Evolutionary conservation across 2,888 invertebrate genomes (phyloP), one percentile per base, ranked within the genome.

Genomic region (Hypselothyrea guttata): DNA sequence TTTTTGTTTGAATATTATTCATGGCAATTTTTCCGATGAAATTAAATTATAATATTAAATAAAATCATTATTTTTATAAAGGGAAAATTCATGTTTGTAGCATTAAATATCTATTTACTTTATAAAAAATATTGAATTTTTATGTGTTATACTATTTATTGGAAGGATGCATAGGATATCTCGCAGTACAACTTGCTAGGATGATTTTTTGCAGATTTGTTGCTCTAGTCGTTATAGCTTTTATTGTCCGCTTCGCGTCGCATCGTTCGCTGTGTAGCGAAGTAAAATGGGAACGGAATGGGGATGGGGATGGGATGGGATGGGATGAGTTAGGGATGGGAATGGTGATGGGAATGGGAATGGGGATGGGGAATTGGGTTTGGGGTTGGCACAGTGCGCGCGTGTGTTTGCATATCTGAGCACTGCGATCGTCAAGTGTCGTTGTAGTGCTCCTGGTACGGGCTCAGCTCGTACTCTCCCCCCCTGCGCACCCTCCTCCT

Each of bases 401-500:
- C 67, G 67, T 79, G 75, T 76, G 81, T 74, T 75, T 82, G 78
- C 75, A 76, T 76, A 76, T 76, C 79, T 66, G 57, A 64, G 46
- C 61, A 44, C 44, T 54, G 64, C 81, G 72, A 83, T 76, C 81
- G 59, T 68, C 81, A 77, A 77, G 73, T 74, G 73, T 65, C 58
- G 44, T 61, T 40, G 42, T 47, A 13, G 56, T 59, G 37, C 47
- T 47, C 35, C 31, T 37, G 13, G 31, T 28, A 9, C 22, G 5
- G 22, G 9, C 12, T 18, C 31, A 1, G 22, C 33, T 49, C 7
- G 4, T 2, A 12, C 18, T 51, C 31, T 47, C 12, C 4, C 27
- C 1, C 4, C 27, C 3, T 8, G 42, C n/a, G n/a, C n/a, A n/a
- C n/a, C n/a, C n/a, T n/a, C n/a, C n/a, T n/a, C n/a, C n/a, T n/a